Conservation (phyloP, 2,797 vertebrate genomes). For the Platyrinchus mystaceus region DNA sequence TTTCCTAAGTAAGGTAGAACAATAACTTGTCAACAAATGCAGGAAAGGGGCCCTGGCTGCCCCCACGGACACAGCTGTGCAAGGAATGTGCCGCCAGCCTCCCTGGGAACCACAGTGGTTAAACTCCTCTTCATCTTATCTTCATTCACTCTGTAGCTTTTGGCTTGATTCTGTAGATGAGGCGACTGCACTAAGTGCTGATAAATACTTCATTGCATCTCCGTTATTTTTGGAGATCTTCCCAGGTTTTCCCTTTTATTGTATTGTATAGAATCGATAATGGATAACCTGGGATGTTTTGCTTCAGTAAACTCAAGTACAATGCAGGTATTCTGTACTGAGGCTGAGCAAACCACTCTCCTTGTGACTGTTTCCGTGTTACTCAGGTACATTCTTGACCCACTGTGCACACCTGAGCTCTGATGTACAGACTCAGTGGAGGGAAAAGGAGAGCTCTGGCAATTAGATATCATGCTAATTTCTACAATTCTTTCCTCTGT, state of each 20-base stretch:
- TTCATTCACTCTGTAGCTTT: background rate
- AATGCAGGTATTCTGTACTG: background rate
- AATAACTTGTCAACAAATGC: slow-evolving; percentile 60
- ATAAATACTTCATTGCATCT: background rate
- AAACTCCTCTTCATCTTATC: background rate
- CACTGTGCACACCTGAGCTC: background rate
- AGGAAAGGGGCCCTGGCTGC: slow-evolving; percentile 39
- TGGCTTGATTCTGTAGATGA: background rate
- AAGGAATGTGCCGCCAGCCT: slow-evolving; percentile 14
- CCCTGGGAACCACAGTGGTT: background rate
- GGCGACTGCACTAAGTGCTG: background rate
- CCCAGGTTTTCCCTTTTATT: background rate
- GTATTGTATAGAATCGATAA: background rate
- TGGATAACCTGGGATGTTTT: background rate
- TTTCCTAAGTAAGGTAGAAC: slow-evolving; percentile 63
- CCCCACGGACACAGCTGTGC: slow-evolving; percentile 11
- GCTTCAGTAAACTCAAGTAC: background rate
- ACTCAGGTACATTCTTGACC: background rate
- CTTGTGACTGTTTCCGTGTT: background rate
- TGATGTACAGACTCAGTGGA: background rate
- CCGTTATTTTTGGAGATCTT: background rate
- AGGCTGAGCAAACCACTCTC: background rate
- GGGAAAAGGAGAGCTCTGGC: background rate
- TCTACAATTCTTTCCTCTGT: background rate
- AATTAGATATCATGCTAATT: background rate